A percentile compares a stretch with the other conserved stretches of the same genome.
phyloP scores from a whole-genome alignment of 2,797 vertebrate species.

The Onychomys torridus region DNA sequence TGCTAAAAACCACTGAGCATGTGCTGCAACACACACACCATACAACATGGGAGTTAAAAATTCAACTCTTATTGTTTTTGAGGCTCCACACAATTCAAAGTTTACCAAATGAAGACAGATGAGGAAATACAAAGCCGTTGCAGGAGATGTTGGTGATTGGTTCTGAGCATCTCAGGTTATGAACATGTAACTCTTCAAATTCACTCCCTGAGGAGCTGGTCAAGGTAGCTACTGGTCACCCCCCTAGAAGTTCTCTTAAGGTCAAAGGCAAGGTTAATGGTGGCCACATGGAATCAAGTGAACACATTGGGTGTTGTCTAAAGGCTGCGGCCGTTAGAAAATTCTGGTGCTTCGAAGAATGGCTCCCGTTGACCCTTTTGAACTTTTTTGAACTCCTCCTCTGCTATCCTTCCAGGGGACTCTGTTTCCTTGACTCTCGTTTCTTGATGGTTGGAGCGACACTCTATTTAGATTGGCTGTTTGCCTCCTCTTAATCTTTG shows the following conservation, averaged over 20 bases:
- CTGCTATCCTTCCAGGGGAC: not conserved
- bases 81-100: not conserved
- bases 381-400: not conserved
- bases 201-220: not conserved
- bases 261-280: not conserved
- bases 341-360: not conserved
- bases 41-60: not conserved
- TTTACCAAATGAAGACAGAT: not conserved
- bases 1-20: not conserved
- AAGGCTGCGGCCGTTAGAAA: not conserved
- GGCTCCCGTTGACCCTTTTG: not conserved
- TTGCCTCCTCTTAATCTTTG: not conserved
- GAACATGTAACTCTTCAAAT: not conserved
- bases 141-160: not conserved
- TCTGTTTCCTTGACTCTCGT: not conserved
- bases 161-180: not conserved
- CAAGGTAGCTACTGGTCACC: not conserved
- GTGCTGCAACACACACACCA: not conserved
- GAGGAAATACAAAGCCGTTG: not conserved
- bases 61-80: not conserved
- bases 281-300: not conserved
- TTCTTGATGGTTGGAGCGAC: not conserved
- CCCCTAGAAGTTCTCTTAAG: not conserved
- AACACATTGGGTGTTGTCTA: not conserved
- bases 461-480: not conserved